Evolutionary conservation across 2,888 invertebrate genomes (phyloP), one percentile per base, ranked within the genome.

Genomic region (Allacma fusca): DNA sequence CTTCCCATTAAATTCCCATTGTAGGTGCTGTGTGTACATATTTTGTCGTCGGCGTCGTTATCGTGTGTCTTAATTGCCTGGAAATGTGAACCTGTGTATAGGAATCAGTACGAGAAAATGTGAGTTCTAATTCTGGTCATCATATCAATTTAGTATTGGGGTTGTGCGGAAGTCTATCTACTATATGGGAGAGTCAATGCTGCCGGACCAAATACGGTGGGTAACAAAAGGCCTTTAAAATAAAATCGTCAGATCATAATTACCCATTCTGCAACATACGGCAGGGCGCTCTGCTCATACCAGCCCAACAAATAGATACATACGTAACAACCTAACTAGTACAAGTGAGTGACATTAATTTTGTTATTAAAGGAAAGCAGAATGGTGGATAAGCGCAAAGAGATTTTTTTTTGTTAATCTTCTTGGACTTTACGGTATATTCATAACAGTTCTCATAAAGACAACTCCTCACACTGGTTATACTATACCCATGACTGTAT

Each of bases 401-500:
- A 50, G 16, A 50, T 50, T 50, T 50, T 50, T 50, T 50, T 50
- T 50, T 50, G 50, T n/a, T 50, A 50, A 50, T 50, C 50, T 16
- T n/a, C 50, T 50, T 50, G 50, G 50, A 13, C 16, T n/a, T 50
- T 50, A 50, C 50, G 50, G 50, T 50, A 50, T 50, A 50, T 50
- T 50, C 50, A 50, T 50, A 50, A 50, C 50, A 50, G 50, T 50
- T 50, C 50, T 16, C 50, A 50, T 50, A 13, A 50, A 50, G 9
- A 50, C 50, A n/a, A 50, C 50, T n/a, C 4, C n/a, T 50, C 50
- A 50, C 16, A 19, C 19, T 50, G 50, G 50, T 13, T 50, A n/a
- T 50, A 50, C n/a, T 50, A 50, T 50, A 50, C 19, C 2, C 16
- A 50, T 50, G n/a, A 50, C 9, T 50, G 19, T 50, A 50, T 50